Conservation (phyloP, 2,797 vertebrate genomes). For the Prunella strophiata region DNA sequence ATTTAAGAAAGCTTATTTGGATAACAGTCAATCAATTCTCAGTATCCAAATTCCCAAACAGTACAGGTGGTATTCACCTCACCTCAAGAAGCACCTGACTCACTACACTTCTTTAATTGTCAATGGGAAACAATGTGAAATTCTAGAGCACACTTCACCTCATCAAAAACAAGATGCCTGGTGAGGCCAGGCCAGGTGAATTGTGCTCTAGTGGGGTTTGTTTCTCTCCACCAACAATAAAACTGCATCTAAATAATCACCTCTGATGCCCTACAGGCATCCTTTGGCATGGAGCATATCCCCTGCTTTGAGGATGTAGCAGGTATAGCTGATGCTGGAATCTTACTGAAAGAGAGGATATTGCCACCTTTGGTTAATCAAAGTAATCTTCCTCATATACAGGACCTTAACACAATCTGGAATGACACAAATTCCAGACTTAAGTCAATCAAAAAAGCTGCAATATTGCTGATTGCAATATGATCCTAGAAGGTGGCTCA, state of each 20-base stretch:
- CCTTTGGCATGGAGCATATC: background rate
- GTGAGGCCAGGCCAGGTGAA: background rate
- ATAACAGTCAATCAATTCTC: background rate
- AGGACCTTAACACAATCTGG: background rate
- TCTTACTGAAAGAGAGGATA: background rate
- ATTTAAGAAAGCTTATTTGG: background rate
- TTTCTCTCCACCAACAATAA: background rate
- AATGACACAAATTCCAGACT: background rate
- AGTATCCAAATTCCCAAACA: background rate
- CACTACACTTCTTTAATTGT: background rate
- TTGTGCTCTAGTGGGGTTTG: rapidly evolving
- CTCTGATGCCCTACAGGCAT: background rate
- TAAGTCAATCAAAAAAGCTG: background rate
- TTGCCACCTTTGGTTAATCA: background rate
- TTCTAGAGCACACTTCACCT: background rate
- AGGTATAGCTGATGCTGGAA: background rate
- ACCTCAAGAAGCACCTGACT: background rate
- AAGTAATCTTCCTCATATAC: background rate
- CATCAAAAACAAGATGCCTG: background rate
- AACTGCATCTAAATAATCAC: background rate
- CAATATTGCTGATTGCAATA: background rate
- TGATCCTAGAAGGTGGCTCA: background rate
- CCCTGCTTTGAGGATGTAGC: background rate
- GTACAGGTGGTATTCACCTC: background rate
- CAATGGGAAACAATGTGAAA: background rate